A percentile compares a stretch with the other conserved stretches of the same genome.
These are phyloP conservation scores for Chondrilla cf. caribensis DNA, from an alignment of 37 sponge, comb jelly and placozoan species.

Conservation along the genomic window DNA sequence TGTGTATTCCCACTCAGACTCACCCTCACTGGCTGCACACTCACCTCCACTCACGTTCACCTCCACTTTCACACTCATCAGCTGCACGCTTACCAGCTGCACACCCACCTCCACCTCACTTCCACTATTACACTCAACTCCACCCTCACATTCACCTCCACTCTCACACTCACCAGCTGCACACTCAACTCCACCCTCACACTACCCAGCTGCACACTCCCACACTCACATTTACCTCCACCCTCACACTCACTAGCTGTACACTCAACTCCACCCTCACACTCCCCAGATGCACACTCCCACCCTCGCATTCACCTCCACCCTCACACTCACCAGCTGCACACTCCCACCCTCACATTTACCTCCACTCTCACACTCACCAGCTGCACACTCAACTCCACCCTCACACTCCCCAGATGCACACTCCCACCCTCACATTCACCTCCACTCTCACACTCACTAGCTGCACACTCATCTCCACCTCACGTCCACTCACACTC, in stretches of 20 bases:
- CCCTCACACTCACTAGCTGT: neutral
- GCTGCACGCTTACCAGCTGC: neutral
- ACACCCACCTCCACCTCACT: neutral
- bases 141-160: neutral
- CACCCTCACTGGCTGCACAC: neutral
- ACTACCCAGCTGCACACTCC: neutral
- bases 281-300: neutral
- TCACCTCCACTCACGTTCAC: neutral
- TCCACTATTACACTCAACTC: neutral
- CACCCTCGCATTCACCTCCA: neutral
- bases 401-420: neutral
- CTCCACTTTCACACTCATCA: neutral
- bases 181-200: conserved; percentile 9
- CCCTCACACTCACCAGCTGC: neutral
- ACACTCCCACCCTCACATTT: neutral
- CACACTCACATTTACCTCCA: neutral
- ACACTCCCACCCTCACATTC: conserved; percentile 8
- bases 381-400: neutral
- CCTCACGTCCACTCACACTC: neutral
- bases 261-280: neutral
- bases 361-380: too few relatives aligned
- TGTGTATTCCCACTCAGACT: neutral
- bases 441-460: neutral
- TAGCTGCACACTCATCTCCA: neutral
- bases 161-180: neutral